Base-by-base conservation (phyloP, 2,888 invertebrate species). In the Leptinotarsa rubiginosa region DNA sequence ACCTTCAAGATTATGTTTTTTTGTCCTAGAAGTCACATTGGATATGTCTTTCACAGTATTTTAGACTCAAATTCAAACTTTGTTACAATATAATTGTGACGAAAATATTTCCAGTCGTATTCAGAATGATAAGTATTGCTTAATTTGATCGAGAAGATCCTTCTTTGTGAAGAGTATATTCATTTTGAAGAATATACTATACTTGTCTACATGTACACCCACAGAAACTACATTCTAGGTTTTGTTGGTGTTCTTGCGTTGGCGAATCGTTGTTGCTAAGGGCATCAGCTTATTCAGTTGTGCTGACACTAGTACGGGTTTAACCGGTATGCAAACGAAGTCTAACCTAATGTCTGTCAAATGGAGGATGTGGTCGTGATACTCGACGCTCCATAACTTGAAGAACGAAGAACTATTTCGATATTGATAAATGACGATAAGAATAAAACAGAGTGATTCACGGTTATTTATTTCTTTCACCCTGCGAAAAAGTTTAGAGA, bases 241-340 rank as follows among this genome's bases (percentile, higher is more conserved):
- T 52, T 4, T 16, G 52, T n/a, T 52, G 52, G 52, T 52, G 4
- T 10, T 52, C 15, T 52, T 52, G 15, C 56, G 56, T 18, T 56
- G 56, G 13, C 18, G 56, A 56, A 56, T 56, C 13, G 56, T 16
- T 56, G 22, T 56, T 56, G 56, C 56, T 56, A 56, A 56, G 56
- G 52, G 56, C 56, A 12, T 56, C 56, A 20, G 18, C 56, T 56
- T 10, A n/a, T 56, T 56, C 56, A 20, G 18, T 20, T 56, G 18
- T n/a, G 56, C 56, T 56, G 18, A 18, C 12, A 10, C 18, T 22
- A 13, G 22, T 18, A 56, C 56, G n/a, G 22, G 56, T 56, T 56
- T 18, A 20, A 18, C 56, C 56, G 56, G 56, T 56, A 56, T 56
- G 56, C 56, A 56, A 56, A 56, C 22, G 56, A 56, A 20, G 56